Evolutionary conservation across 1,140 invertebrate genomes (phyloP).

Genomic region (Drosophila asahinai): DNA sequence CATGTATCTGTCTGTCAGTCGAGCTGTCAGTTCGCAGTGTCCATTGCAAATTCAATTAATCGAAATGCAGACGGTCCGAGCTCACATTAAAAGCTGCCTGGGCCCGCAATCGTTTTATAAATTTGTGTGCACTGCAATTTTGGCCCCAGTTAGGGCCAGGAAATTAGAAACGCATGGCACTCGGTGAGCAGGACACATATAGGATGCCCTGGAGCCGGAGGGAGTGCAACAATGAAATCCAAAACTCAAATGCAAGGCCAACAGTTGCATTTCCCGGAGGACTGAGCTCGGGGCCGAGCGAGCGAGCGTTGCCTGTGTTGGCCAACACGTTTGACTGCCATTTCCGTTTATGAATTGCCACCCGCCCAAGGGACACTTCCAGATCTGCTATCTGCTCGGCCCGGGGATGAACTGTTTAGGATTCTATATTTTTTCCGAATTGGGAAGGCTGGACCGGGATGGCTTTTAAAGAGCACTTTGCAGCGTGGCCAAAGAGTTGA

Average conservation of each 20-base stretch:
- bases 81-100: constrained; percentile 49
- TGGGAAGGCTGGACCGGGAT: neutral
- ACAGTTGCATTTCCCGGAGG: constrained; percentile 48
- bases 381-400: constrained; percentile 1
- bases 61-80: constrained; percentile 44
- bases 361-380: neutral
- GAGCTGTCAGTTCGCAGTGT: constrained; percentile 28
- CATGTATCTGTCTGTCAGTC: constrained; percentile 24
- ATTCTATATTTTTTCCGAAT: neutral
- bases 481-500: constrained; percentile 23
- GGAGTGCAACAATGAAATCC: constrained; percentile 36
- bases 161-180: constrained; percentile 79
- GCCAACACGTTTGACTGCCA: constrained; percentile 69
- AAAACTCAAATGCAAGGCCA: constrained; percentile 34
- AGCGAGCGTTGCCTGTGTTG: constrained; percentile 42
- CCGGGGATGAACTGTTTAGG: constrained; percentile 18
- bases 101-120: constrained; percentile 57
- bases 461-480: constrained; percentile 14
- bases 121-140: constrained; percentile 59
- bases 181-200: constrained; percentile 37
- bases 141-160: constrained; percentile 32
- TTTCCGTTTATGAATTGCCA: constrained; percentile 73
- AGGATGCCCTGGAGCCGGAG: neutral
- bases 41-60: constrained; percentile 76
- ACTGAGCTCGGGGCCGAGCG: neutral